Percentiles rank a stretch among this genome's conserved stretches.
phyloP scores from a whole-genome alignment of 2,113 vertebrate genomes.

The Atractosteus spatula region DNA sequence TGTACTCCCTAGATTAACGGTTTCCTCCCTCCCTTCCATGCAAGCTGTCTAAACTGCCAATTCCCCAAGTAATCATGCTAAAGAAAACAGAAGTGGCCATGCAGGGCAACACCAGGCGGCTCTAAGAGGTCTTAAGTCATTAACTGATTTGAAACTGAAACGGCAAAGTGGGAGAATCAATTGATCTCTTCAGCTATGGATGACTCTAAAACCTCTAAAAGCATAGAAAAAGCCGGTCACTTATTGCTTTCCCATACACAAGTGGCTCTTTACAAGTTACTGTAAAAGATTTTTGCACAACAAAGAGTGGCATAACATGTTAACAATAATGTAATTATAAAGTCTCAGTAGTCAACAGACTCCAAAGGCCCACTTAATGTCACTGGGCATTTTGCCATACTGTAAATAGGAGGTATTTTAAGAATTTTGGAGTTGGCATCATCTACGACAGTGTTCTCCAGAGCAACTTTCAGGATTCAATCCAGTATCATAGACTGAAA shows the following conservation, averaged over 20 bases:
- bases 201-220: background rate
- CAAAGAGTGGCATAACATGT: background rate
- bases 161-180: background rate
- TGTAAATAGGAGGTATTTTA: background rate
- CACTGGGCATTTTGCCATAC: background rate
- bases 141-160: background rate
- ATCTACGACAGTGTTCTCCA: no score
- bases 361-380: slow-evolving; percentile 2
- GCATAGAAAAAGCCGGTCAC: background rate
- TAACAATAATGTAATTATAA: slow-evolving; percentile 11
- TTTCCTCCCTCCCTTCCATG: background rate
- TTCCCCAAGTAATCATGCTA: slow-evolving; percentile 9
- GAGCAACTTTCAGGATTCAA: no score
- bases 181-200: background rate
- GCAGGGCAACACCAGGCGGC: background rate
- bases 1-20: slow-evolving; percentile 2
- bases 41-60: background rate
- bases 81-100: background rate
- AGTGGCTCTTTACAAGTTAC: background rate
- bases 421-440: no score
- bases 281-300: background rate
- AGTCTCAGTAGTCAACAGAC: background rate
- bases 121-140: background rate
- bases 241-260: background rate
- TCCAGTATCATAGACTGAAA: no score